Base-by-base conservation (phyloP, 1,140 invertebrate species). In the Drosophila paulistorum region DNA sequence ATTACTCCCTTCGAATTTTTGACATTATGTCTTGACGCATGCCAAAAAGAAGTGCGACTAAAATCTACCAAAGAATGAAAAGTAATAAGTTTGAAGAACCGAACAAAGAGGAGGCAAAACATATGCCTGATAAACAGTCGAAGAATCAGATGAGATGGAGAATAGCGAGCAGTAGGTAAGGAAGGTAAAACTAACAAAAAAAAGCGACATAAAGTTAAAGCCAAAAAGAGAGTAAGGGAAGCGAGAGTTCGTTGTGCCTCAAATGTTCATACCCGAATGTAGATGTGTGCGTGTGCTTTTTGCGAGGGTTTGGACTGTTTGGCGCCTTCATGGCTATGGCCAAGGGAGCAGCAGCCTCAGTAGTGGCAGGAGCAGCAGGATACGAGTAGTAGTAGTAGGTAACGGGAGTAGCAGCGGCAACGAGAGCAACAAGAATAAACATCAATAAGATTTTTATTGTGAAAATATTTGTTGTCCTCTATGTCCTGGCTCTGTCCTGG, bases 361-460 rank as follows among this genome's bases (percentile, higher is more conserved):
- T 57, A 73, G 60, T 67, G 60, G 62, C 65, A 51, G 42, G 33
- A 65, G 60, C 60, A 70, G 60, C 61, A 41, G 55, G 39, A 30
- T 30, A 41, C 41, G 14, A 55, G 23, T 51, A 41, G 14, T 51
- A 41, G 14, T 37, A 54, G 45, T 51, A 11, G 37, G 37, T 11
- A 13, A 39, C 37, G 37, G 11, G 37, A 39, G 17, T 17, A 17
- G 45, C 14, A 9, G n/a, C 20, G 17, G 41, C 39, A 23, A n/a
- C 33, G 14, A 54, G 45, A 48, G 30, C 60, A 69, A 71, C 60
- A 71, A 77, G 68, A 74, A 81, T 69, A 84, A 85, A 84, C 72
- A 84, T 80, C 81, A 84, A 85, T 85, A 77, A 76, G 70, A 77
- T 71, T 77, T 81, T 80, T 77, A 80, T 77, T 74, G 65, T 63